A percentile compares a stretch with the other conserved stretches of the same genome.
Evolutionary conservation across 2,888 invertebrate species (phyloP).

Genomic region (Linnaemya vulpina): DNA sequence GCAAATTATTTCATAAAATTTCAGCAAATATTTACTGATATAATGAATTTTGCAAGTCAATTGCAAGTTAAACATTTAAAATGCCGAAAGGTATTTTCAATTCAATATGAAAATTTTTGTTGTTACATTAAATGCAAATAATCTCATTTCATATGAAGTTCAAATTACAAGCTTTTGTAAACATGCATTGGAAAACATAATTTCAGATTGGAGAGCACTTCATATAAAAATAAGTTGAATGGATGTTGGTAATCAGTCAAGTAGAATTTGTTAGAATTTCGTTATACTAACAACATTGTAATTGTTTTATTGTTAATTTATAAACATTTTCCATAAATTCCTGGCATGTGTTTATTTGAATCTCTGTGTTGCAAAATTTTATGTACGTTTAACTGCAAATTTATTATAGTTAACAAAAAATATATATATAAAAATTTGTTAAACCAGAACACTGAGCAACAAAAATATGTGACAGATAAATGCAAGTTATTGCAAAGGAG

Average conservation of each 20-base stretch:
- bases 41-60: constrained; percentile 66
- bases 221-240: neutral
- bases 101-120: neutral
- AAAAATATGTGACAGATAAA: neutral
- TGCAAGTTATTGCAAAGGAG: too few relatives aligned
- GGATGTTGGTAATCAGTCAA: constrained; percentile 55
- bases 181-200: neutral
- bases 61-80: constrained; percentile 65
- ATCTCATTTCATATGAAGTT: neutral
- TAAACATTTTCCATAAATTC: neutral
- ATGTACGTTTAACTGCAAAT: neutral
- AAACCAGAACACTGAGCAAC: neutral
- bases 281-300: constrained; percentile 13
- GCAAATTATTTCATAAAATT: constrained; percentile 14
- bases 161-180: neutral
- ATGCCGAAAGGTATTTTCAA: constrained; percentile 54
- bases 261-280: constrained; percentile 41
- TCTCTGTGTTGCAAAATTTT: neutral
- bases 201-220: neutral
- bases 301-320: neutral
- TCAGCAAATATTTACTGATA: constrained; percentile 43
- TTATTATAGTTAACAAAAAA: neutral
- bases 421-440: neutral
- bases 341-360: neutral
- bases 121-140: neutral